Percentiles rank a stretch among this genome's conserved stretches.
Conservation (phyloP, 2,888 invertebrate species). For the Drosophila fulvimacula region DNA sequence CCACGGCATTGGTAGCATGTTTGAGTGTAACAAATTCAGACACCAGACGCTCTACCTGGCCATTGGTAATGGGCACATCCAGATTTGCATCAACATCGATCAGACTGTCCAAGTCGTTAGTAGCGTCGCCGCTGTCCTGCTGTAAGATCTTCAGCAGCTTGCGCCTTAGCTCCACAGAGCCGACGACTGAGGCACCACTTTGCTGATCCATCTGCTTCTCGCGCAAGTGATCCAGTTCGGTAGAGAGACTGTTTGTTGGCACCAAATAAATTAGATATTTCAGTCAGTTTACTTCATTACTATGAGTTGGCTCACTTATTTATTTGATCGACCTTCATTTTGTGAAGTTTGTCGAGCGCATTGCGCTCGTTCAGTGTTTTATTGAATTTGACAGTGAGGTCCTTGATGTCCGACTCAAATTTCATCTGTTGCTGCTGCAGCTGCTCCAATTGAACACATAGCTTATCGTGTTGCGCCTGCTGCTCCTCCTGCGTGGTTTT, state of each 20-base stretch:
- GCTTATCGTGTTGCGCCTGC: conserved; percentile 77
- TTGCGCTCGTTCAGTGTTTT: conserved; percentile 81
- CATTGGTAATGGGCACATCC: conserved; percentile 75
- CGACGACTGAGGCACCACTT: conserved; percentile 34
- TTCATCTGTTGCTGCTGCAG: conserved; percentile 70
- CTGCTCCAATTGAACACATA: conserved; percentile 71
- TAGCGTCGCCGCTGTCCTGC: conserved; percentile 61
- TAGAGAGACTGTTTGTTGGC: conserved; percentile 50
- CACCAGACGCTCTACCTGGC: conserved; percentile 82
- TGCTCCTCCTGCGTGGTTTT: conserved; percentile 80
- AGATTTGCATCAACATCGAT: conserved; percentile 77
- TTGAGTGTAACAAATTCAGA: conserved; percentile 82
- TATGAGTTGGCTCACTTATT: conserved; percentile 59
- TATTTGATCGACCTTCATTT: conserved; percentile 83
- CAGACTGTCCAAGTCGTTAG: conserved; percentile 82
- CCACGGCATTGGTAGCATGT: conserved; percentile 80
- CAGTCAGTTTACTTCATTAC: not conserved
- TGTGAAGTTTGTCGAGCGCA: conserved; percentile 82
- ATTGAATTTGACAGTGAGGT: conserved; percentile 70
- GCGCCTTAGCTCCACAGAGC: conserved; percentile 78
- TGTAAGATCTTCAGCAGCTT: conserved; percentile 83
- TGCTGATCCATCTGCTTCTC: conserved; percentile 61
- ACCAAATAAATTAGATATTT: not conserved
- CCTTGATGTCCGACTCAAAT: conserved; percentile 79
- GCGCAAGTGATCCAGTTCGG: conserved; percentile 71